Base-by-base conservation (phyloP, 2,888 invertebrate species). In the Matsumyia berberina region DNA sequence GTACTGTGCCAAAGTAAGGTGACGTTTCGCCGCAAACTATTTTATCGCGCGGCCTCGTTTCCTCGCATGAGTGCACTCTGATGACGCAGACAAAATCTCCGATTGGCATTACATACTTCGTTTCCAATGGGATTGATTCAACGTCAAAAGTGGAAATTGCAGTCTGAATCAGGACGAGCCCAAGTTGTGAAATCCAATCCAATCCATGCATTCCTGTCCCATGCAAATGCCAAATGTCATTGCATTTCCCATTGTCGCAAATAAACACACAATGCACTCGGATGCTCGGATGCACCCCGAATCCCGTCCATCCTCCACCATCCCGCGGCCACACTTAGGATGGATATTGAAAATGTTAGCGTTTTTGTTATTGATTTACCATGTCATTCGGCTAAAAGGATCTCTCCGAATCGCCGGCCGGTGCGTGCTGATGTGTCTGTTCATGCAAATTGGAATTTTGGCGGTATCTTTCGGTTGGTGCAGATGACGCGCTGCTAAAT, bases 301-400 rank as follows among this genome's bases (percentile, higher is more conserved):
- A 24, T 12, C 12, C 39, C 11, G 5, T n/a, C 1, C 12, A 12
- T 12, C 37, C 53, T 42, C 1, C 12, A 12, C 24, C 37, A 42
- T 42, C 24, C 24, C 24, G 24, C 24, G 24, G 37, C 53, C 60
- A 8, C 39, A 35, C 44, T 64, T 49, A 15, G 51, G 57, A 57
- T 69, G 79, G 74, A 74, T 79, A 80, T 85, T 74, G 74, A 70
- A 80, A 80, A 85, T 74, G 70, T 85, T 85, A 49, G 70, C 51
- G 76, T 70, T 85, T 85, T 85, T 67, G 74, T 74, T 76, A 85
- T 85, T 80, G 85, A 85, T 80, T 80, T 80, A 76, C 62, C 79
- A 44, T 74, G 62, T 70, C 80, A 64, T 64, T 85, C 31, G 51
- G 24, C 79, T 74, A 70, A 80, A 79, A 79, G 73, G 79, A 79